These are phyloP conservation scores for Drosophila sp. DNA, from an alignment of 1,140 invertebrate genomes.

Conservation along the genomic window DNA sequence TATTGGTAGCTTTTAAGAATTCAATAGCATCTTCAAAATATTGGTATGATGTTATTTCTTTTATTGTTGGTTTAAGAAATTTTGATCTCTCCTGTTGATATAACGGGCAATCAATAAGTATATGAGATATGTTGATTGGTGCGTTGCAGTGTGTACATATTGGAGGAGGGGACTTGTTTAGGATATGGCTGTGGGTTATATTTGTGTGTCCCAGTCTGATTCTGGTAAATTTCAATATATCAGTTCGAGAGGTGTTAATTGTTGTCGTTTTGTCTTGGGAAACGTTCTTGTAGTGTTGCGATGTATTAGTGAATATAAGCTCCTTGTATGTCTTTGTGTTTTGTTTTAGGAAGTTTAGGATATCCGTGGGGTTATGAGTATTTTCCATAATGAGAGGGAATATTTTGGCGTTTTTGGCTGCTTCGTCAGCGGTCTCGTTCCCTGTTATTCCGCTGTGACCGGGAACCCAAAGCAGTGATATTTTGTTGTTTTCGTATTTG, in stretches of 20 bases:
- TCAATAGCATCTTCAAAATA: too few species aligned
- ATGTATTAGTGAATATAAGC: neutral
- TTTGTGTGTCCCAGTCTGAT: too few species aligned
- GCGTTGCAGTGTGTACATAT: too few species aligned
- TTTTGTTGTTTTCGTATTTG: slow-evolving; percentile 2
- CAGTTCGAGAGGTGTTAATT: neutral
- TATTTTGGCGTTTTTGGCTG: slow-evolving; percentile 1
- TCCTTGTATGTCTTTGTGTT: slow-evolving; percentile 3
- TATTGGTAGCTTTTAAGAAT: too few species aligned
- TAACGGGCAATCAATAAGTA: too few species aligned
- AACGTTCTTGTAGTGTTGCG: neutral
- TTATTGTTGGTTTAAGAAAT: too few species aligned
- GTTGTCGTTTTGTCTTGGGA: neutral
- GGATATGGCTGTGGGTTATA: too few species aligned
- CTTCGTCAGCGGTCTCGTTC: neutral
- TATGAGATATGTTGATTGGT: too few species aligned
- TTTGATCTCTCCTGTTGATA: too few species aligned
- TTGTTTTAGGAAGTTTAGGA: neutral
- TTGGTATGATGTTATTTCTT: too few species aligned
- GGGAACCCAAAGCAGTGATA: neutral
- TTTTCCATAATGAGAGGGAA: neutral
- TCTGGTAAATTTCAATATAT: too few species aligned
- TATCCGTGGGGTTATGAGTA: slow-evolving; percentile 1
- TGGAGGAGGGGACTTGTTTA: too few species aligned
- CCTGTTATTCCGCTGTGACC: slow-evolving; percentile 2